These are phyloP conservation scores for Meloidogyne floridensis DNA, from an alignment of 1,140 invertebrate species.

Conservation along the genomic window DNA sequence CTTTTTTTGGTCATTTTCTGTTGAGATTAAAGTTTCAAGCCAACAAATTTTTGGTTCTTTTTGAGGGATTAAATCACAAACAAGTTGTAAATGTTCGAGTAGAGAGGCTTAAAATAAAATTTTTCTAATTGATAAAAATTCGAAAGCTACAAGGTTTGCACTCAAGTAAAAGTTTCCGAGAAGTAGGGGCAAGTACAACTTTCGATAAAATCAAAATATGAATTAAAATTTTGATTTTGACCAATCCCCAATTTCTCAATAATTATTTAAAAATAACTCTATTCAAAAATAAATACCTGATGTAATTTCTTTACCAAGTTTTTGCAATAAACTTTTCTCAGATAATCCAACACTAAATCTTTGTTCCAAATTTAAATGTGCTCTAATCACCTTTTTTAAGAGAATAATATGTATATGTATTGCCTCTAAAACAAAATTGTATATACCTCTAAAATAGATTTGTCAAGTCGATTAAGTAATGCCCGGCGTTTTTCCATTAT, in stretches of 20 bases:
- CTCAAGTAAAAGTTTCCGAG: too few species aligned
- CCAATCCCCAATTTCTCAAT: neutral
- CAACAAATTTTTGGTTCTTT: conserved; percentile 15
- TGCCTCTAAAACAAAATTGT: neutral
- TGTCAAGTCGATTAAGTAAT: conserved; percentile 16
- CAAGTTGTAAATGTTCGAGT: conserved; percentile 23
- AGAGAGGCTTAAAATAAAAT: neutral
- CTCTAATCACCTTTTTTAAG: conserved; percentile 19
- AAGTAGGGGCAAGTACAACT: too few species aligned
- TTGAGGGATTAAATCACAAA: conserved; percentile 22
- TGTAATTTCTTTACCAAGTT: conserved; percentile 20
- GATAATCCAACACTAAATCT: conserved; percentile 14
- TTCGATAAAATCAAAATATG: too few species aligned
- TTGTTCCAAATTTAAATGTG: conserved; percentile 28
- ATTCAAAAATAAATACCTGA: neutral
- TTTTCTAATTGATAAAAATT: neutral
- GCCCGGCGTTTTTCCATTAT: conserved; percentile 1
- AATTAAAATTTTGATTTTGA: too few species aligned
- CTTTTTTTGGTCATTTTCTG: neutral
- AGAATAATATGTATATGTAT: neutral
- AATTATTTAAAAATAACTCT: neutral
- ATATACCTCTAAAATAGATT: conserved; percentile 15
- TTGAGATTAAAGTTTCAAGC: neutral
- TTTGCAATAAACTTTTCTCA: conserved; percentile 15
- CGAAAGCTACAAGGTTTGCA: too few species aligned